A percentile compares a stretch with the other conserved stretches of the same genome.
phyloP scores from a whole-genome alignment of 2,888 invertebrate genomes.

The Brachyptera risi region DNA sequence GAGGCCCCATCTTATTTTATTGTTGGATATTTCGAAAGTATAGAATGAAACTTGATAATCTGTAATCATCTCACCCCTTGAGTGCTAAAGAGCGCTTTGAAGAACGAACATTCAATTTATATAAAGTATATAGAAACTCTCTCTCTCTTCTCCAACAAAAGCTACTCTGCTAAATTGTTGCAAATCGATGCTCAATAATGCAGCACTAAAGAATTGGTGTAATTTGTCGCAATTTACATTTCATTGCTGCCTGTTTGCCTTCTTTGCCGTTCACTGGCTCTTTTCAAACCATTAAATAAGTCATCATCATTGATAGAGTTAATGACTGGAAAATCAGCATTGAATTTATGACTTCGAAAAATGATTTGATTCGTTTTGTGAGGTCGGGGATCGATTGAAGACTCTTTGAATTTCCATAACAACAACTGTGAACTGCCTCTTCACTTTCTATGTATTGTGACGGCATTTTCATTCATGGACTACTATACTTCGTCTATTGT shows the following conservation, averaged over 20 bases:
- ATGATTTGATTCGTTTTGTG: neutral
- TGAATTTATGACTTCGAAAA: constrained; percentile 16
- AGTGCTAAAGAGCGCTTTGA: no score
- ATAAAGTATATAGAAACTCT: no score
- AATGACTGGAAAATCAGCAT: constrained; percentile 17
- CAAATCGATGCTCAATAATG: neutral
- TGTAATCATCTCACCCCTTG: no score
- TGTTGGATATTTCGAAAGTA: no score
- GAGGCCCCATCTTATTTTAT: no score
- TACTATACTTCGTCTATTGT: neutral
- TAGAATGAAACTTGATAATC: no score
- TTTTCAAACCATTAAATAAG: neutral
- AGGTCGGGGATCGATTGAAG: neutral
- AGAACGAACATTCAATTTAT: no score
- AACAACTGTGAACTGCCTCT: neutral
- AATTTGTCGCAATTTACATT: neutral
- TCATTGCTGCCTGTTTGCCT: neutral
- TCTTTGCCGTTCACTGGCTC: neutral
- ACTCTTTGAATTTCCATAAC: constrained; percentile 16
- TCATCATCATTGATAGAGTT: neutral
- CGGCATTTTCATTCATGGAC: neutral
- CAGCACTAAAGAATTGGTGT: neutral
- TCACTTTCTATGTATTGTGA: neutral
- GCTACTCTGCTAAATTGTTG: no score
- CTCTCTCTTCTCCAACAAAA: no score